A percentile compares a stretch with the other conserved stretches of the same genome.
Conservation (phyloP, 2,888 invertebrate genomes). For the Epicampocera succincta region DNA sequence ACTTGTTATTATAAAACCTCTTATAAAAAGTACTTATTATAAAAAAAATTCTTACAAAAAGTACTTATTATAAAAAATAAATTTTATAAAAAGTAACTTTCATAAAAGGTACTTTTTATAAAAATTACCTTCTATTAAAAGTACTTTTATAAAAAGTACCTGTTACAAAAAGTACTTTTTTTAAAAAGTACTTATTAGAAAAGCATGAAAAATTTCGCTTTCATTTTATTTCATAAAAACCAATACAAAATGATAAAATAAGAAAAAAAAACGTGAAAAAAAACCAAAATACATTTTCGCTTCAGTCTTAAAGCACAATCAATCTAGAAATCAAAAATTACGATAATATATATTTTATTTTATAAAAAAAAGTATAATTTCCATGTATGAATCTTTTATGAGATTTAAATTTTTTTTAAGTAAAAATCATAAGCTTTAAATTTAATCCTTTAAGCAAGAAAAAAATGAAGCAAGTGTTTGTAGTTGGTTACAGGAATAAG, state of each 20-base stretch:
- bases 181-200: background rate
- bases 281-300: no score
- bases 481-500: background rate
- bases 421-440: slow-evolving; percentile 29
- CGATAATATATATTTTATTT: slow-evolving; percentile 1
- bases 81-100: background rate
- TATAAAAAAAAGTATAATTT: background rate
- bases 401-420: slow-evolving; percentile 33
- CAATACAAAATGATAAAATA: no score
- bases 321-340: no score
- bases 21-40: no score
- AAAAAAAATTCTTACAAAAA: no score
- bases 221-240: no score
- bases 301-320: no score
- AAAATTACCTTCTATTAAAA: background rate
- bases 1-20: no score
- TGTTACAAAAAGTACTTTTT: background rate
- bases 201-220: background rate
- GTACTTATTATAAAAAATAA: background rate
- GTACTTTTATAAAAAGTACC: background rate
- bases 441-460: slow-evolving; percentile 31
- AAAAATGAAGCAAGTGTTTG: background rate
- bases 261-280: no score
- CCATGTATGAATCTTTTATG: slow-evolving; percentile 26
- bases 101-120: background rate